These are phyloP conservation scores for Miniopterus natalensis DNA, from an alignment of 2,113 vertebrate species.

Conservation along the genomic window DNA sequence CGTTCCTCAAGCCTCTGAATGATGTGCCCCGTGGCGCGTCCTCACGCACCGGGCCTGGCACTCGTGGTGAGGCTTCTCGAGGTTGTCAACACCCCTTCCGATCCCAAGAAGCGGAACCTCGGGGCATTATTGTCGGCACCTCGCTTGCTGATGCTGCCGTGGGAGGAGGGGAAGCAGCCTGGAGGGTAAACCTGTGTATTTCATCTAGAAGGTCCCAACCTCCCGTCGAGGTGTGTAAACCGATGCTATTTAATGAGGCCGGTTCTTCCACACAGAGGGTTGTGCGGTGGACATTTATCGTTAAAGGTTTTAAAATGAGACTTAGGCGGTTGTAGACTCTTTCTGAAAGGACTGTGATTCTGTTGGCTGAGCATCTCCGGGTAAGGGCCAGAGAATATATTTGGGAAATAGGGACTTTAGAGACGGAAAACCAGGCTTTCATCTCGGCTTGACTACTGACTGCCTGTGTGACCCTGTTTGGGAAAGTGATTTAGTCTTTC, in stretches of 20 bases:
- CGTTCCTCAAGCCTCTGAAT: not conserved
- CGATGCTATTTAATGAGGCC: not conserved
- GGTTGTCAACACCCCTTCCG: not conserved
- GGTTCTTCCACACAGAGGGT: not conserved
- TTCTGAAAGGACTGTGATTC: not conserved
- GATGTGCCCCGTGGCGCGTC: not conserved
- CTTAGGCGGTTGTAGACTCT: not conserved
- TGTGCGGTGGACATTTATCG: not conserved
- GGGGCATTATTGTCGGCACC: not conserved
- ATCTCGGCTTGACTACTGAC: not conserved
- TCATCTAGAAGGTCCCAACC: not conserved
- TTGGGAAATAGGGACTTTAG: not conserved
- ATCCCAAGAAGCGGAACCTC: not conserved
- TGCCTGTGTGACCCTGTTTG: not conserved
- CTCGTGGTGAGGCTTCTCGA: constrained; percentile 53
- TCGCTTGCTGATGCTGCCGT: not conserved
- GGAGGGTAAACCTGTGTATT: not conserved
- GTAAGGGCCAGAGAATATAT: not conserved
- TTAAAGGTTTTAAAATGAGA: not conserved
- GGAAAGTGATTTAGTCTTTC: not conserved
- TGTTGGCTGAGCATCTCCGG: not conserved
- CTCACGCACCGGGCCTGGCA: not conserved
- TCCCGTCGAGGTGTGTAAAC: not conserved
- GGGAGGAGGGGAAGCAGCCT: not conserved
- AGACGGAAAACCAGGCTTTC: not conserved